Percentiles rank a stretch among this genome's conserved stretches.
Evolutionary conservation across 2,888 invertebrate species (phyloP).

Genomic region (Eugnorisma glareosa): DNA sequence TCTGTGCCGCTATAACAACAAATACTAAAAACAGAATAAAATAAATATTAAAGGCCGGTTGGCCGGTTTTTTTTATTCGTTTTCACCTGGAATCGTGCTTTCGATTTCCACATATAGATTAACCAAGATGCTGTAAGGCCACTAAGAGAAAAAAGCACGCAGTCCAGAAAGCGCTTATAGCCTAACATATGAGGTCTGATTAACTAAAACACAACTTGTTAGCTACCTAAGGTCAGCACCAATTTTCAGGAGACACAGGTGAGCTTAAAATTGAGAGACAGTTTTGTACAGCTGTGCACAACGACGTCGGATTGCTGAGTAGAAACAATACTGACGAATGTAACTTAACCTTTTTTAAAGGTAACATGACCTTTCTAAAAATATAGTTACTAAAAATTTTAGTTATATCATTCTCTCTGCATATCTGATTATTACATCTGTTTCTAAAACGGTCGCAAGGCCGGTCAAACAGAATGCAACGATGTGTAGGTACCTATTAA

Average conservation of each 20-base stretch:
- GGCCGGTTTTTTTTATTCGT: not conserved
- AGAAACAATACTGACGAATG: not conserved
- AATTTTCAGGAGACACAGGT: not conserved
- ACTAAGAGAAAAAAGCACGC: not conserved
- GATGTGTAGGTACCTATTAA: slow-evolving; percentile 22
- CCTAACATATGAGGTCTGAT: not conserved
- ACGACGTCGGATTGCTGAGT: not conserved
- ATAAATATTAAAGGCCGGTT: too few relatives aligned
- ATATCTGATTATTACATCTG: slow-evolving; percentile 30
- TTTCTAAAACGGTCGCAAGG: slow-evolving; percentile 38
- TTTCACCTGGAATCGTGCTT: not conserved
- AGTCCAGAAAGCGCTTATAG: not conserved
- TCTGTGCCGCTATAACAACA: too few relatives aligned
- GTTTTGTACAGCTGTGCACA: not conserved
- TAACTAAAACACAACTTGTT: not conserved
- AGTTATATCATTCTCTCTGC: slow-evolving; percentile 13
- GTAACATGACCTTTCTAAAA: not conserved
- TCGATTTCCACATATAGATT: not conserved
- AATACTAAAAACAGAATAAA: too few relatives aligned
- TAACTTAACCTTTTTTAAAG: not conserved
- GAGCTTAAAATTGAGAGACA: not conserved
- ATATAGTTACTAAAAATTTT: not conserved
- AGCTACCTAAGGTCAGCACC: not conserved
- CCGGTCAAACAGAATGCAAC: slow-evolving; percentile 24
- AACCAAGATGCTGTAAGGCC: too few relatives aligned